These are phyloP conservation scores for Megaptera novaeangliae DNA, from an alignment of 2,113 vertebrate genomes.

Conservation along the genomic window DNA sequence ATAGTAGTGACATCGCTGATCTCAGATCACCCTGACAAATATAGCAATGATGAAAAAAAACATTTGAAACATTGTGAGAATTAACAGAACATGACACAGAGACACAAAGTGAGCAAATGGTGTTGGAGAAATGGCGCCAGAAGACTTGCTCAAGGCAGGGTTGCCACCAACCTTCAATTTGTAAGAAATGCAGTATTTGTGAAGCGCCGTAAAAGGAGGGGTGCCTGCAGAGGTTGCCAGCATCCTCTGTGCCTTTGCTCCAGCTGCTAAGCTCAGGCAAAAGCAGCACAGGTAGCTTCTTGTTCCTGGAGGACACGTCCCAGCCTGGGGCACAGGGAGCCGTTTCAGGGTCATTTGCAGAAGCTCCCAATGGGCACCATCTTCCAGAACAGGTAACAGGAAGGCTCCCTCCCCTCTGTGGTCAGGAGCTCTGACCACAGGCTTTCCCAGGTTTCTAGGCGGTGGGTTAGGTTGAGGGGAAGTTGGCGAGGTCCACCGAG, in stretches of 20 bases:
- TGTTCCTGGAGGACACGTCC: background rate
- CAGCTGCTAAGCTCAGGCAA: background rate
- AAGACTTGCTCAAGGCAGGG: background rate
- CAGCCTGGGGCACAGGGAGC: rapidly evolving
- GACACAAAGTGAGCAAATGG: background rate
- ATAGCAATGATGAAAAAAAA: background rate
- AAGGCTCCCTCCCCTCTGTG: background rate
- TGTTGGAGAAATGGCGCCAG: background rate
- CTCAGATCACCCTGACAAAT: background rate
- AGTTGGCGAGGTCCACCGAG: background rate
- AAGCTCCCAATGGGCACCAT: rapidly evolving
- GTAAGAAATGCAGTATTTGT: background rate
- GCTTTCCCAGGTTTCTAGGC: background rate
- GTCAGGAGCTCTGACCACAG: background rate
- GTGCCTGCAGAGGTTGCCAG: background rate
- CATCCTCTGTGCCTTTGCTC: background rate
- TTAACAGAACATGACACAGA: background rate
- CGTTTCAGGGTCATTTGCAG: background rate
- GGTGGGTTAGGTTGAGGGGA: background rate
- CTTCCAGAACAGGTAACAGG: background rate
- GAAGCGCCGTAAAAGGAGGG: background rate
- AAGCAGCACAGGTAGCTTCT: background rate
- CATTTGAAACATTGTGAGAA: background rate
- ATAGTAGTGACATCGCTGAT: background rate
- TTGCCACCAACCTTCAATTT: background rate